These are phyloP conservation scores for Myotis pilosus DNA, from an alignment of 2,797 vertebrate species.

Conservation along the genomic window DNA sequence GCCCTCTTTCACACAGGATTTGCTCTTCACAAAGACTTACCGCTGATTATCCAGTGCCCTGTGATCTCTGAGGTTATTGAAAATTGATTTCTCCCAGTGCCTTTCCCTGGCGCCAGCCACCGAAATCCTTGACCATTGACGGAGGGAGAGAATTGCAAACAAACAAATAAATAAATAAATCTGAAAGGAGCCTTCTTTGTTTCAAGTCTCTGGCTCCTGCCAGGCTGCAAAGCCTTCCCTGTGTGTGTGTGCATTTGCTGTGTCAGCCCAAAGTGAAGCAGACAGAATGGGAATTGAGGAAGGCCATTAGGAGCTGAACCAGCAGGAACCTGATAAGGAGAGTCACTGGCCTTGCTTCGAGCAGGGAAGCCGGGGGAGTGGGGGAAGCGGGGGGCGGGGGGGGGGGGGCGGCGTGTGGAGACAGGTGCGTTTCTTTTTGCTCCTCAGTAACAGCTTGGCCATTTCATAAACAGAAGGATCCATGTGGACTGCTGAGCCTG, in stretches of 20 bases:
- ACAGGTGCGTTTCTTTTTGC: background rate
- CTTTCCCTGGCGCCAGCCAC: background rate
- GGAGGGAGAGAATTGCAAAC: background rate
- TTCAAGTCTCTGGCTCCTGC: constrained; percentile 52
- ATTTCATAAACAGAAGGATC: constrained; percentile 30
- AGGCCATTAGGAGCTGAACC: constrained; percentile 40
- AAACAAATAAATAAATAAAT: constrained; percentile 45
- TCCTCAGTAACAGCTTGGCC: background rate
- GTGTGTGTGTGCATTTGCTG: background rate
- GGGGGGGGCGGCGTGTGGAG: background rate
- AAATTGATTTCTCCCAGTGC: constrained; percentile 65
- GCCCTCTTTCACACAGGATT: constrained; percentile 1
- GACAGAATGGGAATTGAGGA: constrained; percentile 17
- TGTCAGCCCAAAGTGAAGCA: constrained; percentile 28
- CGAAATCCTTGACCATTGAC: constrained; percentile 1
- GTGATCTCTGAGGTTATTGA: constrained; percentile 43
- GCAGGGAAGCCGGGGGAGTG: background rate
- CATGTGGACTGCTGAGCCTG: background rate
- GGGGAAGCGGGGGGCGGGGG: too few species aligned
- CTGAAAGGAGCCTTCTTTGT: constrained; percentile 58
- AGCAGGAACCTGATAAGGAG: background rate
- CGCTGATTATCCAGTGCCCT: background rate
- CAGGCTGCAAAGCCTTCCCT: background rate
- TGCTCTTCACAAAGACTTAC: constrained; percentile 48
- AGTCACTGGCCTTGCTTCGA: background rate